Conservation (phyloP, 1,140 invertebrate genomes). For the Drosophila pruinosa region DNA sequence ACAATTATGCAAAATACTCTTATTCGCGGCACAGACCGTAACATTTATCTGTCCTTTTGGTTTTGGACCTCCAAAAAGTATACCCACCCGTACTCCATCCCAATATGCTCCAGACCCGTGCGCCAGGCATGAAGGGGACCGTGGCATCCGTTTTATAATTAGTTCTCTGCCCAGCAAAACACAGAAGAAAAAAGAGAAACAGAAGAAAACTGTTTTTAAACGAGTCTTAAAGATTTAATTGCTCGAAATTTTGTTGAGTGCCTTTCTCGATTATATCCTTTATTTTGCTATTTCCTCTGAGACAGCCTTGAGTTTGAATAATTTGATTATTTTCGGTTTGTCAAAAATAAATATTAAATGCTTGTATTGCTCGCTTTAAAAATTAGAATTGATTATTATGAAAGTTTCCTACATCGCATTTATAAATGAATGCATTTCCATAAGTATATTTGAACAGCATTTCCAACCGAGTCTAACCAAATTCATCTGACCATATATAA, state of each 20-base stretch:
- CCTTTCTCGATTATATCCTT: slow-evolving; percentile 52
- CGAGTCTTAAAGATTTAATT: slow-evolving; percentile 78
- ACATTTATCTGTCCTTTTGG: slow-evolving; percentile 73
- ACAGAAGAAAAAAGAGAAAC: slow-evolving; percentile 7
- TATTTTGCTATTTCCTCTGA: background rate
- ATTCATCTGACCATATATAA: too few species aligned
- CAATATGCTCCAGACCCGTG: background rate
- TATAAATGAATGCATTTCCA: too few species aligned
- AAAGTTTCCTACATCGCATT: too few species aligned
- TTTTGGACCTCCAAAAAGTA: slow-evolving; percentile 54
- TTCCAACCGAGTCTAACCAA: too few species aligned
- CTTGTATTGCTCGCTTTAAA: too few species aligned
- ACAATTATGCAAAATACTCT: slow-evolving; percentile 81
- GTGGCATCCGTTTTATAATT: slow-evolving; percentile 77
- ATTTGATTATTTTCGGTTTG: slow-evolving; percentile 73
- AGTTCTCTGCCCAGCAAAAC: slow-evolving; percentile 48
- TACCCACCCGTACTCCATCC: background rate
- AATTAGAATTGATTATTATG: background rate
- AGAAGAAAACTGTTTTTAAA: slow-evolving; percentile 58
- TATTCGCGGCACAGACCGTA: slow-evolving; percentile 70
- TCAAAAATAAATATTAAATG: slow-evolving; percentile 36
- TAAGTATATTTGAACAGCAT: too few species aligned
- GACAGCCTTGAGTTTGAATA: slow-evolving; percentile 47
- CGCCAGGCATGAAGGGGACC: slow-evolving; percentile 4
- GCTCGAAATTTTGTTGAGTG: slow-evolving; percentile 67